Conservation (phyloP, 2,113 vertebrate genomes). For the Irena cyanogastra region DNA sequence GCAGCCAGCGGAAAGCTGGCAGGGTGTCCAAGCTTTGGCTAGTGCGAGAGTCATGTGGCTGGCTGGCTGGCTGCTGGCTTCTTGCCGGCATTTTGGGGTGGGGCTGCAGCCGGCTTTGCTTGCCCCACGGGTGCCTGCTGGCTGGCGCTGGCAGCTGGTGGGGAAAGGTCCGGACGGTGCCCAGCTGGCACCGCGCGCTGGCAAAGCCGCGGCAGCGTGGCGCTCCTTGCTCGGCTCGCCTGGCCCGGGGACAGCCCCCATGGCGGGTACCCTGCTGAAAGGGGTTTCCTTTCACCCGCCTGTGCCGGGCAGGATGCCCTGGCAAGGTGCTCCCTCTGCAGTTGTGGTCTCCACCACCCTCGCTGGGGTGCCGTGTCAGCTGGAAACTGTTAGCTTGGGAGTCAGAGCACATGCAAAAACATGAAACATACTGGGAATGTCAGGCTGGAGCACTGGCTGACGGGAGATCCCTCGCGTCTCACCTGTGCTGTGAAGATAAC, state of each 20-base stretch:
- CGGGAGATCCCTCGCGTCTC: not conserved
- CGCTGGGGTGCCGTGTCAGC: rapidly evolving
- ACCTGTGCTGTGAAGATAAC: not conserved
- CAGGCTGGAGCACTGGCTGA: not conserved
- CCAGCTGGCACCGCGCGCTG: rapidly evolving
- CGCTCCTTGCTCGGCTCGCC: rapidly evolving
- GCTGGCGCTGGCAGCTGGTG: rapidly evolving
- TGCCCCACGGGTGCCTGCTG: not conserved
- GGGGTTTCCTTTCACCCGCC: not conserved
- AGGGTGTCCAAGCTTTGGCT: not conserved
- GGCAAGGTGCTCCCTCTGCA: rapidly evolving
- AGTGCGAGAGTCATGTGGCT: not conserved
- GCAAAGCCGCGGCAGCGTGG: not conserved
- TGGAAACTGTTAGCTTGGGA: not conserved
- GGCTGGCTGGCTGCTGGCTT: not conserved
- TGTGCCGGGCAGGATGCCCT: rapidly evolving
- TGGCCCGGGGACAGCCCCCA: rapidly evolving
- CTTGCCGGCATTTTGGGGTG: rapidly evolving
- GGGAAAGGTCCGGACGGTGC: not conserved
- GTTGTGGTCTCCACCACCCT: rapidly evolving
- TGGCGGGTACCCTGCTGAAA: rapidly evolving
- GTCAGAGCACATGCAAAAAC: rapidly evolving
- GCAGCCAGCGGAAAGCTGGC: not conserved
- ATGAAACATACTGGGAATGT: not conserved
- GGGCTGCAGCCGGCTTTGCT: not conserved